These are phyloP conservation scores for Bimastos eiseni DNA, from an alignment of 2,888 invertebrate species.

Conservation along the genomic window DNA sequence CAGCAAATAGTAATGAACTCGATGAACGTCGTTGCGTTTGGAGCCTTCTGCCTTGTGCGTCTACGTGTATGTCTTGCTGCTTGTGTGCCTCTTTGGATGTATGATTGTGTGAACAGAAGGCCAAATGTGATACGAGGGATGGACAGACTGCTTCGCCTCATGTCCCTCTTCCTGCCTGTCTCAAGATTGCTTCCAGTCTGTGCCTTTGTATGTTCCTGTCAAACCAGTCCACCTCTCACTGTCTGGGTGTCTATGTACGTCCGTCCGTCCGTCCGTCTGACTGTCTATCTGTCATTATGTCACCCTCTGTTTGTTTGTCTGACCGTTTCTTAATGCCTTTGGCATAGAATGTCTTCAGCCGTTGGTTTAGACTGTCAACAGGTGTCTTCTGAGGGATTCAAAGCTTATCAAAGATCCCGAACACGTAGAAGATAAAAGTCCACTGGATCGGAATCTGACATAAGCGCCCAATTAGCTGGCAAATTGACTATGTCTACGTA, in stretches of 20 bases:
- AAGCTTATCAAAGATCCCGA: background rate
- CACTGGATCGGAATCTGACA: background rate
- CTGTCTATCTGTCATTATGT: background rate
- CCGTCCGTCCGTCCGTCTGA: background rate
- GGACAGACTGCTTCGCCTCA: background rate
- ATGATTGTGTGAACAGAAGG: too few relatives aligned
- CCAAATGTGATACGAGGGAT: background rate
- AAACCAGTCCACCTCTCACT: background rate
- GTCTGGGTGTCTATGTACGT: background rate
- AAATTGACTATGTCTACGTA: background rate
- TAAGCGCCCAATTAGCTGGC: background rate
- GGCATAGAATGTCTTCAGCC: background rate
- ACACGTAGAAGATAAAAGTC: background rate
- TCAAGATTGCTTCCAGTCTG: background rate
- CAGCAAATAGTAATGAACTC: too few relatives aligned
- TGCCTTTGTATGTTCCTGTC: background rate
- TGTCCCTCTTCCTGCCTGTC: background rate
- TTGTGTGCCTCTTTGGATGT: too few relatives aligned
- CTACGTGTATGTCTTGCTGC: too few relatives aligned
- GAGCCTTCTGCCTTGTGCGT: too few relatives aligned
- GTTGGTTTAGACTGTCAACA: background rate
- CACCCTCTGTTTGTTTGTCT: too few relatives aligned
- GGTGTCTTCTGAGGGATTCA: background rate
- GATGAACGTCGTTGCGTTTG: too few relatives aligned
- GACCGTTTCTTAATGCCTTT: background rate